Evolutionary conservation across 2,888 invertebrate species (phyloP).

Genomic region (Plemyria rubiginata): DNA sequence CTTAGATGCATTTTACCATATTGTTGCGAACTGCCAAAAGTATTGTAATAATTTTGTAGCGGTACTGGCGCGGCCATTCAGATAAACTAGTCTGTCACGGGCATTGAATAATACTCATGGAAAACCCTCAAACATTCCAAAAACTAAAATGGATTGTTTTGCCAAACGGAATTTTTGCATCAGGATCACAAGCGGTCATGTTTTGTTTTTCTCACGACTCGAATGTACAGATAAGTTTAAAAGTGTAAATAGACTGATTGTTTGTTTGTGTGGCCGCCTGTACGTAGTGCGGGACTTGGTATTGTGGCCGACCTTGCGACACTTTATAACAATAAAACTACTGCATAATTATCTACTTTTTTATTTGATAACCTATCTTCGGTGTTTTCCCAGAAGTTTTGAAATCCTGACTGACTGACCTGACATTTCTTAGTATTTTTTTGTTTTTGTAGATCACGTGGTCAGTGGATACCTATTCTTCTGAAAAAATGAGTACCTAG

Average conservation of each 20-base stretch:
- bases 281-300: slow-evolving; percentile 54
- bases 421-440: no score
- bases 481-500: no score
- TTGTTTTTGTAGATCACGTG: no score
- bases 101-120: slow-evolving; percentile 24
- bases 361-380: slow-evolving; percentile 39
- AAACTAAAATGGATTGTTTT: slow-evolving; percentile 3
- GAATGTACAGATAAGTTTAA: slow-evolving; percentile 28
- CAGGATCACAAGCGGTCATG: background rate
- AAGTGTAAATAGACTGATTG: slow-evolving; percentile 30
- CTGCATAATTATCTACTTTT: slow-evolving; percentile 72
- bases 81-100: slow-evolving; percentile 26
- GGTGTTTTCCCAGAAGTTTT: background rate
- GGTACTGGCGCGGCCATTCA: slow-evolving; percentile 52
- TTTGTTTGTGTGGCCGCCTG: slow-evolving; percentile 47
- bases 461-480: no score
- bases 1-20: slow-evolving; percentile 81
- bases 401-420: no score
- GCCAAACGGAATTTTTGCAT: slow-evolving; percentile 1
- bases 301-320: slow-evolving; percentile 60
- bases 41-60: slow-evolving; percentile 79
- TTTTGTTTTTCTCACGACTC: slow-evolving; percentile 26
- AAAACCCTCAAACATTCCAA: slow-evolving; percentile 29
- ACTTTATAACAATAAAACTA: slow-evolving; percentile 80
- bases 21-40: slow-evolving; percentile 83